Percentiles rank a stretch among this genome's conserved stretches.
These are phyloP conservation scores for Esox niger DNA, from an alignment of 2,113 vertebrate genomes.

Conservation along the genomic window DNA sequence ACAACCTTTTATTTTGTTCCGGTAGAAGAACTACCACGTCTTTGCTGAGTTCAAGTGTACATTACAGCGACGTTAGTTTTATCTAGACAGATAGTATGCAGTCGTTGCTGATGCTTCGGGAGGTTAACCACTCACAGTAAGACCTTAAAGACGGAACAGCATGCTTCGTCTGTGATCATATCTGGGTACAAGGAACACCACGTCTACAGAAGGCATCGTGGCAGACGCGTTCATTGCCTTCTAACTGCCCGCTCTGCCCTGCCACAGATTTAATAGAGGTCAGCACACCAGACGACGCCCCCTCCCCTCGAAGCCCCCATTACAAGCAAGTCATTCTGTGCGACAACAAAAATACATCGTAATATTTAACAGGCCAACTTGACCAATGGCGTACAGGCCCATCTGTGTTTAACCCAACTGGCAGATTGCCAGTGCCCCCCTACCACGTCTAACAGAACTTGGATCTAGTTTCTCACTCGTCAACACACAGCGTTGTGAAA, in stretches of 20 bases:
- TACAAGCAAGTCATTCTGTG: too few relatives aligned
- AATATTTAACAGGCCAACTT: too few relatives aligned
- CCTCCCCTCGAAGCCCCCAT: not conserved
- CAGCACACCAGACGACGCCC: slow-evolving; percentile 40
- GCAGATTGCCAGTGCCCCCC: too few relatives aligned
- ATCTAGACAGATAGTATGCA: not conserved
- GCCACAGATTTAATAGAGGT: too few relatives aligned
- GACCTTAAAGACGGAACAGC: slow-evolving; percentile 7
- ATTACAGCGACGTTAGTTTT: not conserved
- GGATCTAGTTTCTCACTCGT: slow-evolving; percentile 36
- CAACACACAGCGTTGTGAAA: slow-evolving; percentile 55
- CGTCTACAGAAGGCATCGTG: slow-evolving; percentile 25
- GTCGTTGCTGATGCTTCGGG: not conserved
- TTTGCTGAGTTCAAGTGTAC: not conserved
- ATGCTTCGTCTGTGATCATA: slow-evolving; percentile 40
- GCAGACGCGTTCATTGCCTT: slow-evolving; percentile 31
- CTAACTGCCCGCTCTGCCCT: slow-evolving; percentile 19
- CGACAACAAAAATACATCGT: too few relatives aligned
- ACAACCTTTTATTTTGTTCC: not conserved
- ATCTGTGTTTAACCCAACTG: too few relatives aligned
- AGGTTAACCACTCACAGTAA: not conserved
- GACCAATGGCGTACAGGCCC: too few relatives aligned
- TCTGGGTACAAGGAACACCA: not conserved
- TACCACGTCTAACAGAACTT: not conserved
- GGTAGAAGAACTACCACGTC: not conserved